Evolutionary conservation across 2,888 invertebrate genomes (phyloP), one percentile per base, ranked within the genome.

Genomic region (Itoplectis maculator): DNA sequence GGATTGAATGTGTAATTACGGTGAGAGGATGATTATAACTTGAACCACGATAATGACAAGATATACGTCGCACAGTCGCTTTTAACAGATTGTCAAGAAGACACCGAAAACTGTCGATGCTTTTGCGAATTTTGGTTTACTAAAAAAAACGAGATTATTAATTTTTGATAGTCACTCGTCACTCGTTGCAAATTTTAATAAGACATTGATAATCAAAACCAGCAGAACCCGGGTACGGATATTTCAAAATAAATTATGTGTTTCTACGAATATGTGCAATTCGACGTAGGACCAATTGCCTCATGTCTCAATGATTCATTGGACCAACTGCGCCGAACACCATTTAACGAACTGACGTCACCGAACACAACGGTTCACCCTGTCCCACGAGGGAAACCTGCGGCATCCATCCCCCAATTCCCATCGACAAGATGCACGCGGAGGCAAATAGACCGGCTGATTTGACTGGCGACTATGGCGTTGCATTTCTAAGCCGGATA

Each of bases 401-500:
- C 4, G 9, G 18, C n/a, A 59, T 35, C 18, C 37, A 37, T 37
- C 37, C 5, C n/a, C 37, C 3, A 61, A 37, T 61, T 3, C 9
- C 37, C 61, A 18, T 37, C 61, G 37, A 47, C 9, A 66, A 47
- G 47, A 49, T 11, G 29, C 29, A 49, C 47, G 47, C 15, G 9
- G 13, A 3, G 54, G 37, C 9, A 40, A 18, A 4, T 18, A 8
- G 49, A 4, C 8, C 20, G 69, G 35, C 49, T 47, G 47, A 40
- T 69, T 35, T 51, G 54, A 20, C 54, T 69, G 35, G n/a, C 65
- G 45, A 42, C 23, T 9, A 47, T 23, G 29, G 29, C n/a, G 9
- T 9, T 23, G 42, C n/a, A n/a, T 42, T 23, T 65, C 45, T 20
- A 8, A 45, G 40, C 45, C 65, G 54, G 47, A 79, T 72, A 45